A percentile compares a stretch with the other conserved stretches of the same genome.
Evolutionary conservation across 2,797 vertebrate species (phyloP).

Genomic region (Kryptolebias ocellatus): DNA sequence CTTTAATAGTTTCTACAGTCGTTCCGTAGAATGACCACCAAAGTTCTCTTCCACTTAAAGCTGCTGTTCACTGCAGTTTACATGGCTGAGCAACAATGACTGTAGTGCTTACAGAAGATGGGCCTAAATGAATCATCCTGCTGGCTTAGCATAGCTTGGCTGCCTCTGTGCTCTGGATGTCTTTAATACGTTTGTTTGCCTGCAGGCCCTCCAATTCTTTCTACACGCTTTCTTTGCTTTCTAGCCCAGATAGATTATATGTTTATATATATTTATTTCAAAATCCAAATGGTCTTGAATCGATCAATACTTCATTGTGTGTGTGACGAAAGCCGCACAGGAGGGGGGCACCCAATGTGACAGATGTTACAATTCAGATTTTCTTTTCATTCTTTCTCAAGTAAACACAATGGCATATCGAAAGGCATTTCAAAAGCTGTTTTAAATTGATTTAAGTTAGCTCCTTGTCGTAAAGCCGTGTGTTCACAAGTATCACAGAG

Average conservation of each 20-base stretch:
- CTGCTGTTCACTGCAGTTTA: conserved; percentile 60
- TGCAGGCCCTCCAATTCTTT: conserved; percentile 75
- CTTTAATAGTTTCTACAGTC: conserved; percentile 67
- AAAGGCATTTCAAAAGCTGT: conserved; percentile 84
- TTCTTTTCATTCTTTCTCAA: conserved; percentile 82
- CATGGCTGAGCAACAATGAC: conserved; percentile 74
- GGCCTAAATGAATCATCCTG: conserved; percentile 83
- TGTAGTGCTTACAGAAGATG: conserved; percentile 77
- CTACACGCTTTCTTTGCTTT: conserved; percentile 74
- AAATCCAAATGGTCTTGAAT: conserved; percentile 84
- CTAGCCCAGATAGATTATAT: conserved; percentile 74
- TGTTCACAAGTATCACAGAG: conserved; percentile 84
- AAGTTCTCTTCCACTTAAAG: conserved; percentile 62
- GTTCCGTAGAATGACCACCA: conserved; percentile 69
- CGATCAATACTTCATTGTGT: conserved; percentile 83
- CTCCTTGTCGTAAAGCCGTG: conserved; percentile 81
- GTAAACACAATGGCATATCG: conserved; percentile 81
- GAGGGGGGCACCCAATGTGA: conserved; percentile 68
- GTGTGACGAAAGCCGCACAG: conserved; percentile 76
- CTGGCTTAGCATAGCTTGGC: conserved; percentile 83
- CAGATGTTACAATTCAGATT: conserved; percentile 85
- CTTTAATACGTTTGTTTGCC: conserved; percentile 82
- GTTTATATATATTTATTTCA: conserved; percentile 76
- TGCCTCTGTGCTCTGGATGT: conserved; percentile 78
- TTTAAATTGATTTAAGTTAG: conserved; percentile 87